A percentile compares a stretch with the other conserved stretches of the same genome.
phyloP scores from a whole-genome alignment of 1,140 invertebrate genomes.

The Acyrthosiphon pisum region DNA sequence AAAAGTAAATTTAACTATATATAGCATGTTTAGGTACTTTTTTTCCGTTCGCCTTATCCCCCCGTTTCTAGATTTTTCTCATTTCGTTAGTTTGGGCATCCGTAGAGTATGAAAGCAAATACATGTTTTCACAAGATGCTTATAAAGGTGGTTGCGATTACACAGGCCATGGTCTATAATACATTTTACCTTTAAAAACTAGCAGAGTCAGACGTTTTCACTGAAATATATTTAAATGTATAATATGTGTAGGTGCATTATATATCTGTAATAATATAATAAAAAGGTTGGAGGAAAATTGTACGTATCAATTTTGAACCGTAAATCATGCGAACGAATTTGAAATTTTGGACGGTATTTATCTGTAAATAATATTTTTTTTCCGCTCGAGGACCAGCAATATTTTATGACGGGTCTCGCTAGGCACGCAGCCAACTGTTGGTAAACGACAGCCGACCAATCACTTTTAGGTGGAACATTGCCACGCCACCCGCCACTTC shows the following conservation, averaged over 20 bases:
- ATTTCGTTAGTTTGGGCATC: not conserved
- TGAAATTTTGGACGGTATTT: not conserved
- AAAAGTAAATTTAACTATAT: constrained; percentile 23
- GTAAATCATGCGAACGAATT: constrained; percentile 17
- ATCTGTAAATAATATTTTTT: constrained; percentile 7
- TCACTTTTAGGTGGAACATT: constrained; percentile 56
- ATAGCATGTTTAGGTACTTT: not conserved
- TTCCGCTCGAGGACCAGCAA: not conserved
- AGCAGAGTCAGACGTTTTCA: not conserved
- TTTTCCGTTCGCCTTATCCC: not conserved
- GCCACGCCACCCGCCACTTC: constrained; percentile 37
- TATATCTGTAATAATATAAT: not conserved
- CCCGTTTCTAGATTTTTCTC: not conserved
- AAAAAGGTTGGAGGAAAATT: not conserved
- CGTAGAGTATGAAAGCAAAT: constrained; percentile 34
- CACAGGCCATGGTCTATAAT: not conserved
- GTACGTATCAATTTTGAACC: not conserved
- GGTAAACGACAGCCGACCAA: constrained; percentile 56
- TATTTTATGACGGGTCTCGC: constrained; percentile 49
- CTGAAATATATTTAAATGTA: not conserved
- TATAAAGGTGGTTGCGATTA: constrained; percentile 27
- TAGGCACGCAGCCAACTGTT: constrained; percentile 55
- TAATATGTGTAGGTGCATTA: not conserved
- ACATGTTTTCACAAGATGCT: constrained; percentile 35
- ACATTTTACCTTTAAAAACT: not conserved